These are phyloP conservation scores for Capitulum mitella DNA, from an alignment of 2,888 invertebrate genomes.

Conservation along the genomic window DNA sequence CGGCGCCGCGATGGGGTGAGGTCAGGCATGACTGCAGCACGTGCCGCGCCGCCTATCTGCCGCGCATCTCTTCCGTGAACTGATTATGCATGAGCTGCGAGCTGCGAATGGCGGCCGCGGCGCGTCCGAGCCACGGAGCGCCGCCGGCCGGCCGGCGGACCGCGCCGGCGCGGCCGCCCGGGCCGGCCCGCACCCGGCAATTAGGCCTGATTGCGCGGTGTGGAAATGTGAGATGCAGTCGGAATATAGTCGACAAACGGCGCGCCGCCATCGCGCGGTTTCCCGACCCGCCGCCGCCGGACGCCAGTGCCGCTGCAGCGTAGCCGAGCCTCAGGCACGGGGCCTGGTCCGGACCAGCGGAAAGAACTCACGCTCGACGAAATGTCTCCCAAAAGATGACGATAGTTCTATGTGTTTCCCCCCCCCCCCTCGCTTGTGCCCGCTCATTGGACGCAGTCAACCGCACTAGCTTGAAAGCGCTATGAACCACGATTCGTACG, in stretches of 20 bases:
- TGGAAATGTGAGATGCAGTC: constrained; percentile 1
- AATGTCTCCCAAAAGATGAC: no score
- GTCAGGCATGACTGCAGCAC: background rate
- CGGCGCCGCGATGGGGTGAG: background rate
- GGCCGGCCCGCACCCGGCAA: background rate
- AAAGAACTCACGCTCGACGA: no score
- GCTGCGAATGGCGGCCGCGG: background rate
- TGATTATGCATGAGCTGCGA: background rate
- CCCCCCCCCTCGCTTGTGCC: no score
- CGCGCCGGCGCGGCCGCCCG: background rate
- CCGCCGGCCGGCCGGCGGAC: background rate
- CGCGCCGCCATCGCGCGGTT: no score
- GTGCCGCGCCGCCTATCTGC: background rate
- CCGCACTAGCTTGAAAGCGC: no score
- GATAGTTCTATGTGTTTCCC: no score
- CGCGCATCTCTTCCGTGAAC: background rate
- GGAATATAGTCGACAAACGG: no score
- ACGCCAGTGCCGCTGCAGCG: background rate
- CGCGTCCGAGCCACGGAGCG: background rate
- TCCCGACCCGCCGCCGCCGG: background rate
- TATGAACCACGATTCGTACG: no score
- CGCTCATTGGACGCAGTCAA: no score
- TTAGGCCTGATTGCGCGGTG: constrained; percentile 4
- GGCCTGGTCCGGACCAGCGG: no score
- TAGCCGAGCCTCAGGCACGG: no score